These are phyloP conservation scores for Aplocera efformata DNA, from an alignment of 2,888 invertebrate species.

Conservation along the genomic window DNA sequence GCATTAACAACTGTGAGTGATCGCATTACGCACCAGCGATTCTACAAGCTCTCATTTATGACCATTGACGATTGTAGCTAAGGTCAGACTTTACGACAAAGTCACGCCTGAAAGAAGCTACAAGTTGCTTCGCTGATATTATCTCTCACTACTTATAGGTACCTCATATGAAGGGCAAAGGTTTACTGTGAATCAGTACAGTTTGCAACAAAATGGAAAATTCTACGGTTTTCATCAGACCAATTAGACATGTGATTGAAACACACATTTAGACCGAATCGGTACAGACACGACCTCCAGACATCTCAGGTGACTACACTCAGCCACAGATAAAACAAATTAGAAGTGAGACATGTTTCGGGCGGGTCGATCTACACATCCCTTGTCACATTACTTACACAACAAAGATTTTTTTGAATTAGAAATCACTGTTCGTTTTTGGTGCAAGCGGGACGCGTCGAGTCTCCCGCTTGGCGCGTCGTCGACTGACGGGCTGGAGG, in stretches of 20 bases:
- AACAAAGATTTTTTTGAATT: slow-evolving; percentile 45
- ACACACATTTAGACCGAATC: slow-evolving; percentile 43
- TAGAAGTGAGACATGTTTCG: slow-evolving; percentile 42
- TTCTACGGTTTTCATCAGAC: slow-evolving; percentile 8
- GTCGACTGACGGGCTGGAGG: slow-evolving; percentile 62
- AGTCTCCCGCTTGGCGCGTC: slow-evolving; percentile 61
- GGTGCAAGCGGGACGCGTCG: slow-evolving; percentile 51
- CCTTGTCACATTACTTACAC: slow-evolving; percentile 54
- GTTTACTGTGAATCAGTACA: background rate
- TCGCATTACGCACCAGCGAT: slow-evolving; percentile 1
- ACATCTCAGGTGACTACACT: slow-evolving; percentile 60
- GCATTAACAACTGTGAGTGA: slow-evolving; percentile 10
- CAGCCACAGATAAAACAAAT: slow-evolving; percentile 46
- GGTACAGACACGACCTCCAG: slow-evolving; percentile 62
- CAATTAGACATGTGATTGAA: slow-evolving; percentile 53
- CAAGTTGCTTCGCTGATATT: slow-evolving; percentile 18
- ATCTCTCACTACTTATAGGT: slow-evolving; percentile 1
- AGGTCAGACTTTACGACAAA: background rate
- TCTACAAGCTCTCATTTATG: slow-evolving; percentile 4
- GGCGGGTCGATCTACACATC: slow-evolving; percentile 44
- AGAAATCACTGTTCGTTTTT: slow-evolving; percentile 56
- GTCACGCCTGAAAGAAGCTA: slow-evolving; percentile 9
- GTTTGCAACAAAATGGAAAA: background rate
- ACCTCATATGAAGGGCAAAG: slow-evolving; percentile 4
- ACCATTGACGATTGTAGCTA: background rate